Evolutionary conservation across 2,888 invertebrate species (phyloP), one percentile per base, ranked within the genome.

Genomic region (Eilema griseolum): DNA sequence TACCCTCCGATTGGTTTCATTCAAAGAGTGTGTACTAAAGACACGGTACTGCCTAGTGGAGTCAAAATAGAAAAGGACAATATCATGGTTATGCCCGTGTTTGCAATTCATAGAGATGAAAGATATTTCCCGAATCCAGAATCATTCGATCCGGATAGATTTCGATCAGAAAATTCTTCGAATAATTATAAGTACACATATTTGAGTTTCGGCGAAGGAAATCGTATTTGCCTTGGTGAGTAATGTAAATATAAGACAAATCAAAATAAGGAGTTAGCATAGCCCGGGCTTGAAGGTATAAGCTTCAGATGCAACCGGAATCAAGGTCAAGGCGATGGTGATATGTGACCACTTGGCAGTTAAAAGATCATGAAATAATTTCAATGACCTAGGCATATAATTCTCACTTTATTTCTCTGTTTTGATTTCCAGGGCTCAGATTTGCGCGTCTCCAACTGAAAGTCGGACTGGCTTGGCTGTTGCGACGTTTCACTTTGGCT

Each of bases 171-270:
- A 63, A 89, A 88, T 67, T 52, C 72, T 46, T 67, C 73, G 1
- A 82, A 86, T 28, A 80, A 86, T 52, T 78, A 85, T 2, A 92
- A 91, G 57, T 94, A 85, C 77, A 88, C 88, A 26, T 95, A 89
- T 80, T 78, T 95, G 72, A 93, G 95, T 11, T 96, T 96, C 84
- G 95, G 95, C 16, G 95, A 93, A 81, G 96, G 96, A 59, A 94
- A 95, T 63, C 88, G 96, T 41, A 90, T 90, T 77, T 96, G 96
- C 79, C 88, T 96, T 63, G 96, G 96, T 95, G 84, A 90, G 90
- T 84, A 31, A 28, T 12, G 1, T 24, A 16, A 59, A 28, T 59
- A 12, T 26, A 11, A 12, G 33, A 1, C 11, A 37, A 37, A 37
- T 12, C 1, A 37, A 37, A 37, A 37, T 37, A 37, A 37, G 12